Evolutionary conservation across 35 echinoderm and acorn worm genomes (phyloP), one percentile per base, ranked within the genome.

Genomic region (Ptychodera flava): DNA sequence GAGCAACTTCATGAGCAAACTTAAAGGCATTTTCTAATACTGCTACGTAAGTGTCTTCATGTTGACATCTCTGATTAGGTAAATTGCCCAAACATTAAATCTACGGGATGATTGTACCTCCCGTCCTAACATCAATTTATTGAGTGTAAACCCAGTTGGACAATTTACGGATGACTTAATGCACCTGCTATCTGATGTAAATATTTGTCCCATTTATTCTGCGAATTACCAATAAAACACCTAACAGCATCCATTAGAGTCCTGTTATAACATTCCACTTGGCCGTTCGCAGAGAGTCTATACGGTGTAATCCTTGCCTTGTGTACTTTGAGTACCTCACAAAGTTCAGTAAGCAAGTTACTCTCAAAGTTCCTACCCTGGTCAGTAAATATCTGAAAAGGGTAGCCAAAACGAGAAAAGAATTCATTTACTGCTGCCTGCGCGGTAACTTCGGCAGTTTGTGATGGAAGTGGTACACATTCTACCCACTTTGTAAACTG

Each of bases 401-500:
- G 86, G 15, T 83, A 28, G 15, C 86, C 86, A 81, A 88, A 81
- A 2, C 86, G 76, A 16, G 86, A 31, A 82, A 88, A 81, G 78
- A 88, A 88, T 31, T 52, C 52, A 30, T 33, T n/a, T 28, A 86
- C 36, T 31, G 28, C 16, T 32, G 30, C 36, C 28, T 64, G 33
- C 0, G 80, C 80, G 30, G 80, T 32, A 1, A 33, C 38, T 16
- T 33, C 52, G 52, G 86, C 82, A 29, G 85, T 77, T 33, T 88
- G 82, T 29, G 37, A 78, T 29, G 89, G 89, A 30, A 85, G 29
- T 28, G 82, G 75, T 31, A 78, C 76, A 1, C 64, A 45, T 31
- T 92, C 91, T 37, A 92, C 77, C 91, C 86, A 88, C 84, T 92
- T 92, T 22, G 85, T 92, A 78, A 92, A 92, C 15, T 32, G 33